Percentiles rank a stretch among this genome's conserved stretches.
Evolutionary conservation across 2,888 invertebrate genomes (phyloP).

Genomic region (Cryptus armator): DNA sequence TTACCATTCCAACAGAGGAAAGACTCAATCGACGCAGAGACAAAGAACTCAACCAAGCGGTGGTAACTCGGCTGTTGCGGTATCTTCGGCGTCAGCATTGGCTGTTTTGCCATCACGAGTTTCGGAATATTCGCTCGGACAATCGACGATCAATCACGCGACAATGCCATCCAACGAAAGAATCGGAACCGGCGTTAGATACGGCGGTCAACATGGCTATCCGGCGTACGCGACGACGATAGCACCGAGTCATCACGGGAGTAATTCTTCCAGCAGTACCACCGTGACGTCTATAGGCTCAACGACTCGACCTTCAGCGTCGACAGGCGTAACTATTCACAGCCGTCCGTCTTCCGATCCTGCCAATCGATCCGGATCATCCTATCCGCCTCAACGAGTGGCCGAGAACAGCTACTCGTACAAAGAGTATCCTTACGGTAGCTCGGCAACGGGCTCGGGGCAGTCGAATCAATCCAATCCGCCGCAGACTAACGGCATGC

Average conservation of each 20-base stretch:
- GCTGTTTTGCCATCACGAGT: slow-evolving; percentile 70
- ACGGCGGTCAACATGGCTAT: slow-evolving; percentile 74
- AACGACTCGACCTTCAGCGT: slow-evolving; percentile 73
- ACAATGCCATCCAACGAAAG: slow-evolving; percentile 75
- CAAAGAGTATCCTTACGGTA: slow-evolving; percentile 77
- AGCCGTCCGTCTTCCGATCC: slow-evolving; percentile 76
- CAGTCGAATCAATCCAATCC: slow-evolving; percentile 69
- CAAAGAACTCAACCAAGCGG: slow-evolving; percentile 71
- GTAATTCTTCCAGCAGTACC: slow-evolving; percentile 78
- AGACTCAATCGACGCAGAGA: slow-evolving; percentile 75
- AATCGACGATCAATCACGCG: slow-evolving; percentile 72
- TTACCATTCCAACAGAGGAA: slow-evolving; percentile 85
- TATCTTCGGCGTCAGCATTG: slow-evolving; percentile 68
- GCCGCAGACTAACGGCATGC: slow-evolving; percentile 76
- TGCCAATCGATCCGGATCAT: slow-evolving; percentile 65
- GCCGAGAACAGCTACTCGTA: slow-evolving; percentile 73
- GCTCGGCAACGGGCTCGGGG: slow-evolving; percentile 65
- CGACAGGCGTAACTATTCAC: slow-evolving; percentile 67
- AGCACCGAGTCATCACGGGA: slow-evolving; percentile 81
- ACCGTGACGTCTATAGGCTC: slow-evolving; percentile 79
- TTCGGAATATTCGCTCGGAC: slow-evolving; percentile 75
- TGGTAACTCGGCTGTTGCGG: slow-evolving; percentile 46
- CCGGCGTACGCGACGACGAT: slow-evolving; percentile 80
- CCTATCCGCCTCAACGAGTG: slow-evolving; percentile 68
- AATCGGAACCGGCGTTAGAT: slow-evolving; percentile 74